Base-by-base conservation (phyloP, 1,140 invertebrate genomes). In the Drosophila paulistorum region DNA sequence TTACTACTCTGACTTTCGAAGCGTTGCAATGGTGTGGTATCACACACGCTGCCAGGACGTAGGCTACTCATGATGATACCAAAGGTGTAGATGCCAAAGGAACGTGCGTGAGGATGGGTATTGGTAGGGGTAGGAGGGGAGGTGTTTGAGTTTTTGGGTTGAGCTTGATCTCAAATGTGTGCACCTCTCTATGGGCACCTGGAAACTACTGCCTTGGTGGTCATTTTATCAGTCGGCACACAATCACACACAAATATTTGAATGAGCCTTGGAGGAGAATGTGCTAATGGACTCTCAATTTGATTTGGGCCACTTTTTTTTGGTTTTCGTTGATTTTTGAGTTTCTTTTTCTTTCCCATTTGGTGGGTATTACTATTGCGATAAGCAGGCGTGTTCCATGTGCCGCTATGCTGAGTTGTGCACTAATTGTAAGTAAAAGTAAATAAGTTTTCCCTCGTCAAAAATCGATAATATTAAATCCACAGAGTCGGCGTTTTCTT, bases 1-100 rank as follows among this genome's bases (percentile, higher is more conserved):
- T 74, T 85, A 62, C 90, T 91, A 67, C 90, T 91, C 11, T 82
- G 81, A 26, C 83, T 91, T 33, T 91, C 90, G 13, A 91, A 86
- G 14, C 90, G 65, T 51, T 90, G 81, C 48, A 91, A 71, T 35
- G 84, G 90, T n/a, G 90, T 89, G 17, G 86, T 91, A 20, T 91
- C 90, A 17, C 78, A 76, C 7, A 89, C 77, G 62, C 83, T 86
- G 7, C 60, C 74, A 13, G 90, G 83, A 33, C 90, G 78, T 61
- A 90, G 77, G 61, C 74, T 77, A 37, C 71, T 83, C 90, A 91
- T 91, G n/a, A 45, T 81, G 51, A 37, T 30, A 37, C 2, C 17
- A 17, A 17, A 17, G 20, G 20, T 1, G 35, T 37, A 37, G 20
- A 42, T 64, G 17, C 0, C 35, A 37, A 9, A 10, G 9, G 1